phyloP scores from a whole-genome alignment of 2,797 vertebrate genomes.

The Pterois miles region DNA sequence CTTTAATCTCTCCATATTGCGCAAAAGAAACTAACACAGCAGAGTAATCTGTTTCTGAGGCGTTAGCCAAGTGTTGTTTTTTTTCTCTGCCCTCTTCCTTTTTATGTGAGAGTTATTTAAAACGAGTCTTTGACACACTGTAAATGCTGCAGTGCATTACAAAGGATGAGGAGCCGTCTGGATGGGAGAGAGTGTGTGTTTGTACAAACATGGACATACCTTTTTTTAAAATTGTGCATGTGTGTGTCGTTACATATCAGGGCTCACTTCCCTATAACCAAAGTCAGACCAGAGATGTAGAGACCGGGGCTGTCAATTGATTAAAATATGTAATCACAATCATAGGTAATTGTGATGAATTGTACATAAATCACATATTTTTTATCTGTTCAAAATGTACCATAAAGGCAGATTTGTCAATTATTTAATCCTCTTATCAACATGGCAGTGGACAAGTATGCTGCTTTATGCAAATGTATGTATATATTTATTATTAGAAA shows the following conservation, averaged over 20 bases:
- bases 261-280: neutral
- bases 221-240: neutral
- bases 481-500: too few relatives aligned
- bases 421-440: too few relatives aligned
- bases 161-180: constrained; percentile 48
- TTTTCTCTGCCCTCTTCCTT: neutral
- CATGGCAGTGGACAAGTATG: too few relatives aligned
- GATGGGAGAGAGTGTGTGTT: constrained; percentile 29
- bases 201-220: neutral
- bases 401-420: too few relatives aligned
- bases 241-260: neutral
- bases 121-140: constrained; percentile 58
- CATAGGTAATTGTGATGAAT: too few relatives aligned
- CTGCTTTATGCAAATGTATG: too few relatives aligned
- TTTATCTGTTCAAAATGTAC: too few relatives aligned
- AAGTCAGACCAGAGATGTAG: neutral
- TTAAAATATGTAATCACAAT: too few relatives aligned
- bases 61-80: constrained; percentile 45
- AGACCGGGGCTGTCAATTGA: neutral
- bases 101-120: constrained; percentile 44
- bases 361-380: too few relatives aligned
- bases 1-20: constrained; percentile 68
- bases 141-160: constrained; percentile 40
- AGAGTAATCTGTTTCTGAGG: constrained; percentile 61
- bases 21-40: constrained; percentile 42